A percentile compares a stretch with the other conserved stretches of the same genome.
These are phyloP conservation scores for Oedothorax gibbosus DNA, from an alignment of 1,140 invertebrate genomes.

Conservation along the genomic window DNA sequence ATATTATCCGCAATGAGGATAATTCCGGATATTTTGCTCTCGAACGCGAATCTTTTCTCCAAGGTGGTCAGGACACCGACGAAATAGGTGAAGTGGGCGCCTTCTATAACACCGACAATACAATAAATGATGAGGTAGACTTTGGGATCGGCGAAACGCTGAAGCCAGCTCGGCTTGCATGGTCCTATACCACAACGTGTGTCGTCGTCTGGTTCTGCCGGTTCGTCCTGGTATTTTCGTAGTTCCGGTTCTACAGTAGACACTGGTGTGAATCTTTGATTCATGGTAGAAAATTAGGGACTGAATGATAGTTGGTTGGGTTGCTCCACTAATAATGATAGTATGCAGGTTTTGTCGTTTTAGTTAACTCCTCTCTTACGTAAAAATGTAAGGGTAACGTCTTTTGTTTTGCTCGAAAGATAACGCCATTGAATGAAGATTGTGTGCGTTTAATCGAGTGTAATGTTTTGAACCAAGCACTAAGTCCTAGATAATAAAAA, in stretches of 20 bases:
- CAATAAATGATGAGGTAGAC: constrained; percentile 80
- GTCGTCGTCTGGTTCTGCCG: constrained; percentile 64
- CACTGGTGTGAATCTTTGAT: background rate
- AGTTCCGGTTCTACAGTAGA: constrained; percentile 12
- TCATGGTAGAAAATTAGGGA: no score
- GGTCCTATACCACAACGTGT: constrained; percentile 78
- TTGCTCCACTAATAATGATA: no score
- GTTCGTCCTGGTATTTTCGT: background rate
- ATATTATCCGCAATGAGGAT: constrained; percentile 65
- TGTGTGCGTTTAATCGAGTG: no score
- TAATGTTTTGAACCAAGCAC: no score
- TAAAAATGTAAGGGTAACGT: no score
- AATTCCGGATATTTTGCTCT: constrained; percentile 78
- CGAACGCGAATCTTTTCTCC: constrained; percentile 84
- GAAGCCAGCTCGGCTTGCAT: constrained; percentile 75
- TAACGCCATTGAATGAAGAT: no score
- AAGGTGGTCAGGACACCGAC: constrained; percentile 83
- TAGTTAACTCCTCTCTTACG: no score
- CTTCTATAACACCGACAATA: constrained; percentile 74
- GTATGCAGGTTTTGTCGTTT: no score
- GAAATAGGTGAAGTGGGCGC: constrained; percentile 80
- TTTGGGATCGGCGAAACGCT: constrained; percentile 80
- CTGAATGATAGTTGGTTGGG: no score
- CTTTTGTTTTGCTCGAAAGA: no score
- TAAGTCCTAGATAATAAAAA: no score